Conservation (phyloP, 1,140 invertebrate genomes). For the Macrosteles quadrilineatus region DNA sequence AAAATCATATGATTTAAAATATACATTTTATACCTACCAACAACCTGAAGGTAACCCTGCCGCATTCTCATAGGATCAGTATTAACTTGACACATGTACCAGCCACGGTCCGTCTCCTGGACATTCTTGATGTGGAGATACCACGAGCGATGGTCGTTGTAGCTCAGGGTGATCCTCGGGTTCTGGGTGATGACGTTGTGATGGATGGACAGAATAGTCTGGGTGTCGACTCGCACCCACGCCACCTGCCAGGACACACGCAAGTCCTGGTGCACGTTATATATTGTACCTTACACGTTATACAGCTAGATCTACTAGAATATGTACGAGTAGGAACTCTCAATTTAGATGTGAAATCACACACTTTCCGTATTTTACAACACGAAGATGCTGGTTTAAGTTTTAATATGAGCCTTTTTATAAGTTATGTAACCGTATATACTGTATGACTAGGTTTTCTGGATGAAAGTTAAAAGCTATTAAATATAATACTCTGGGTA, state of each 20-base stretch:
- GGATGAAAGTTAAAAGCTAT: no score
- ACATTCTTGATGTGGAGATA: slow-evolving; percentile 82
- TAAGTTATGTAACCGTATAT: no score
- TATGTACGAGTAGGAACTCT: neutral
- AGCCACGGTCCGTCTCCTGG: slow-evolving; percentile 77
- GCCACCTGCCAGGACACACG: slow-evolving; percentile 65
- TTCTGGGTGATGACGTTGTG: slow-evolving; percentile 89
- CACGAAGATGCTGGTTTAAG: no score
- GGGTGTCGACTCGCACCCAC: slow-evolving; percentile 89
- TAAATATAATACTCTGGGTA: no score
- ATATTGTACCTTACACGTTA: no score
- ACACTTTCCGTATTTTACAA: no score
- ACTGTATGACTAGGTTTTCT: no score
- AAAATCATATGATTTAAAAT: no score
- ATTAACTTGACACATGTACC: slow-evolving; percentile 86
- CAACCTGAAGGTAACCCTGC: slow-evolving; percentile 65
- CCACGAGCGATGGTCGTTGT: slow-evolving; percentile 87
- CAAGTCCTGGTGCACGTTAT: slow-evolving; percentile 25
- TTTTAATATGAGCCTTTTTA: no score
- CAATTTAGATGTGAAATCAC: neutral
- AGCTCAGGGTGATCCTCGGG: slow-evolving; percentile 78
- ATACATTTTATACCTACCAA: no score
- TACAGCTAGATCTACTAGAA: neutral
- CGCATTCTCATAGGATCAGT: slow-evolving; percentile 83
- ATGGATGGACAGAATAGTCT: slow-evolving; percentile 88